Base-by-base conservation (phyloP, 1,140 invertebrate species). In the Sipha flava region DNA sequence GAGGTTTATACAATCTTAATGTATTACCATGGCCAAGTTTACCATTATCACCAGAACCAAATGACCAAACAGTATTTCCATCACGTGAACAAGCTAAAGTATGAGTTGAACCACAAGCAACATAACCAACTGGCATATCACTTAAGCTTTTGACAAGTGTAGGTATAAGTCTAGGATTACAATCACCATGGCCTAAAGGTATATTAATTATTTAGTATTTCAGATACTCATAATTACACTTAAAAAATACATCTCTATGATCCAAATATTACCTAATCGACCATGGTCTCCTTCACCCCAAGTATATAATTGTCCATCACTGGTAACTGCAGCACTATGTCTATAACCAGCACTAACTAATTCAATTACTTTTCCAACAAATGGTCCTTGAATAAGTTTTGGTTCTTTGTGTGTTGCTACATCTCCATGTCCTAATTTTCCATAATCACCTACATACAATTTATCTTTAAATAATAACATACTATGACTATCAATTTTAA, bases 281-380 rank as follows among this genome's bases (percentile, higher is more conserved):
- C 90, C 90, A 83, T 88, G 88, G 83, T 89, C 90, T n/a, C 90
- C 90, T 83, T 90, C 88, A 9, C 90, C 90, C 88, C 88, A 90
- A 1, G 88, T 89, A 81, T 87, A 90, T 31, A 90, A 83, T 80
- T 86, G 84, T 5, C 89, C 89, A 81, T 88, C 87, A 57, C 87
- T 86, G 2, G 88, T 89, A 9, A 90, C 87, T 66, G 87, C 88
- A 64, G 88, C 89, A 82, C 87, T 88, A 83, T 90, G 90, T 29
- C 89, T 85, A 83, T 90, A 91, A n/a, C 90, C 91, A 82, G 89
- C 90, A 81, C 89, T 87, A 29, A 91, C 87, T 83, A 86, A 86
- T 54, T 86, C 87, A 21, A 89, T 85, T 7, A 85, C 85, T 83
- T 88, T 87, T 18, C 85, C 86, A 34, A 84, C 80, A 79, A 89